phyloP scores from a whole-genome alignment of 2,888 invertebrate species.

The Drosophila parthenogenetica region DNA sequence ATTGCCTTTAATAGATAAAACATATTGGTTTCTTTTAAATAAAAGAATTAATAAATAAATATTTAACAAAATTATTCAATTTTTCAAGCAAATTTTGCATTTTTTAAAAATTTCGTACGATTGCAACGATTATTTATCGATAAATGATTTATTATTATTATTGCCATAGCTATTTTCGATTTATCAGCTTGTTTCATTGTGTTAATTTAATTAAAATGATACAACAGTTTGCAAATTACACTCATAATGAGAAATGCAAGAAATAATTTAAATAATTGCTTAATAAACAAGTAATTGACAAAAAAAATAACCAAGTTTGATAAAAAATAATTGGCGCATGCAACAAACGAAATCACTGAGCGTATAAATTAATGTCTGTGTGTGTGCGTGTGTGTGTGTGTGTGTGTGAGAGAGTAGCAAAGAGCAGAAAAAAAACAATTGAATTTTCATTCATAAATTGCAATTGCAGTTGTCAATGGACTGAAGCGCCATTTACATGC shows the following conservation, averaged over 20 bases:
- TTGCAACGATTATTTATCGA: no score
- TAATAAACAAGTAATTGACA: not conserved
- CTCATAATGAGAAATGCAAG: conserved; percentile 17
- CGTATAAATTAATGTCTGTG: conserved; percentile 47
- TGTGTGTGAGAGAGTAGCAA: not conserved
- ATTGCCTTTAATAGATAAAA: no score
- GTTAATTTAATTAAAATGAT: no score
- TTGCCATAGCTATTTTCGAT: no score
- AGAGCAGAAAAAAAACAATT: not conserved
- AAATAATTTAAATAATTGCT: conserved; percentile 33
- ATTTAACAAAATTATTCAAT: no score
- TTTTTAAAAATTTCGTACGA: no score
- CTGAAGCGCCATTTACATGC: conserved; percentile 34
- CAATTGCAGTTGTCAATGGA: conserved; percentile 41
- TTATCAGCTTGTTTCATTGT: no score
- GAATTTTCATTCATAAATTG: conserved; percentile 49
- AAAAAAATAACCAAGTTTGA: conserved; percentile 18
- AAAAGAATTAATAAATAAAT: no score
- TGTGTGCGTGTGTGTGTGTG: not conserved
- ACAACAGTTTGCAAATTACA: conserved; percentile 46
- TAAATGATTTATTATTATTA: no score
- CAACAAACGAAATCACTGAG: conserved; percentile 50
- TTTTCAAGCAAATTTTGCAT: no score
- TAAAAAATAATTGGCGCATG: conserved; percentile 57
- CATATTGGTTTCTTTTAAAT: no score